Evolutionary conservation across 2,113 vertebrate genomes (phyloP).

Genomic region (Ammodytes dubius): DNA sequence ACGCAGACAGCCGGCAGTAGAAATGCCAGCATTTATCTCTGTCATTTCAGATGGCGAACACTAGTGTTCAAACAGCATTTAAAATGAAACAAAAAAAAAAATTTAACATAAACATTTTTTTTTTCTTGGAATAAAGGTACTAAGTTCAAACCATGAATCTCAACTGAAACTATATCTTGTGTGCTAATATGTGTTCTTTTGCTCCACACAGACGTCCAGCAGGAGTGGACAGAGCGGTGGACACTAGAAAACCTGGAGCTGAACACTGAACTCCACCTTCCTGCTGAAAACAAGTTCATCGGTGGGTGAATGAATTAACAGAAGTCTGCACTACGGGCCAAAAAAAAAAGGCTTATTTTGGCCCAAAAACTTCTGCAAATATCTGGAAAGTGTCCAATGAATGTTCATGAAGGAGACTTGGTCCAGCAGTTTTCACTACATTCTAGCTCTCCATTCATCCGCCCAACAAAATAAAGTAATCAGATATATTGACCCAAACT

Average conservation of each 20-base stretch:
- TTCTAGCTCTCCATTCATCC: slow-evolving; percentile 9
- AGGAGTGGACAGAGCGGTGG: slow-evolving; percentile 91
- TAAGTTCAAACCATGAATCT: slow-evolving; percentile 1
- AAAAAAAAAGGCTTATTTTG: slow-evolving; percentile 3
- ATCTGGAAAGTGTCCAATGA: slow-evolving; percentile 29
- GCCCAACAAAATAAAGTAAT: slow-evolving; percentile 13
- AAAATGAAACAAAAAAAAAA: slow-evolving; percentile 9
- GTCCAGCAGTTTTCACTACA: slow-evolving; percentile 16
- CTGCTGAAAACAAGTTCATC: slow-evolving; percentile 95
- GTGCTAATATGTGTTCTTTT: slow-evolving; percentile 12
- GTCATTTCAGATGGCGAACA: slow-evolving; percentile 34
- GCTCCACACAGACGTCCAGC: slow-evolving; percentile 86
- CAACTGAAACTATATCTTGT: neutral
- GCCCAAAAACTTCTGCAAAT: neutral
- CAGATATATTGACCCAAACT: slow-evolving; percentile 30
- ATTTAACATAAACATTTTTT: neutral
- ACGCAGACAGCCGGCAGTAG: slow-evolving; percentile 84
- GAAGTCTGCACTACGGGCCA: neutral
- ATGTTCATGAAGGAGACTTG: neutral
- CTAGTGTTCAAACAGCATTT: slow-evolving; percentile 22
- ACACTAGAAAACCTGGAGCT: slow-evolving; percentile 85
- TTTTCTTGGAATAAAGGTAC: neutral
- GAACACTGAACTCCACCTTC: slow-evolving; percentile 91
- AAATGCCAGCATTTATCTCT: slow-evolving; percentile 64
- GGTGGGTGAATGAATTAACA: slow-evolving; percentile 82